phyloP scores from a whole-genome alignment of 2,113 vertebrate genomes.

The Delphinus delphis region DNA sequence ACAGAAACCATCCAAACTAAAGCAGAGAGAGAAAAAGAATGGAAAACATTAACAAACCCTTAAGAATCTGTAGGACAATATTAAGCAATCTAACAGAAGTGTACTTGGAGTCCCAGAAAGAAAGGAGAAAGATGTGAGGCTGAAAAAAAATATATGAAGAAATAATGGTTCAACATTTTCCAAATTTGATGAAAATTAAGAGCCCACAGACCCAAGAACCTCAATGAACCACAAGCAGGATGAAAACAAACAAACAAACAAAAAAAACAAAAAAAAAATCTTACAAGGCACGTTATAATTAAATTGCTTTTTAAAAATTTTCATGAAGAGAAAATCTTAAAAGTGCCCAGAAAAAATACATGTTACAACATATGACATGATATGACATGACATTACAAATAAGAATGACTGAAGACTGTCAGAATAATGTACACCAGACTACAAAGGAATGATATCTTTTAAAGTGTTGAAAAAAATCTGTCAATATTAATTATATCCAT shows the following conservation, averaged over 20 bases:
- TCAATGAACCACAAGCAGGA: not conserved
- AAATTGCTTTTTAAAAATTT: not conserved
- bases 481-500: not conserved
- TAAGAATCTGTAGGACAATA: not conserved
- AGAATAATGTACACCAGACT: not conserved
- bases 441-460: not conserved
- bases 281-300: not conserved
- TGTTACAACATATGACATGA: not conserved
- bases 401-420: not conserved
- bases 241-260: not conserved
- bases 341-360: not conserved
- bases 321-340: not conserved
- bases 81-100: not conserved
- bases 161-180: not conserved
- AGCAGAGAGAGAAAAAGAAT: not conserved
- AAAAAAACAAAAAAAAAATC: not conserved
- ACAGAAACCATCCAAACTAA: not conserved
- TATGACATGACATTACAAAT: not conserved
- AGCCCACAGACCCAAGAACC: not conserved
- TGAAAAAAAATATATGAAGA: not conserved
- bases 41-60: not conserved
- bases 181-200: not conserved
- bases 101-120: not conserved
- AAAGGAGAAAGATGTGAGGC: not conserved
- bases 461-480: not conserved